Conservation (phyloP, 1,140 invertebrate genomes). For the Leptonema lineaticorne region DNA sequence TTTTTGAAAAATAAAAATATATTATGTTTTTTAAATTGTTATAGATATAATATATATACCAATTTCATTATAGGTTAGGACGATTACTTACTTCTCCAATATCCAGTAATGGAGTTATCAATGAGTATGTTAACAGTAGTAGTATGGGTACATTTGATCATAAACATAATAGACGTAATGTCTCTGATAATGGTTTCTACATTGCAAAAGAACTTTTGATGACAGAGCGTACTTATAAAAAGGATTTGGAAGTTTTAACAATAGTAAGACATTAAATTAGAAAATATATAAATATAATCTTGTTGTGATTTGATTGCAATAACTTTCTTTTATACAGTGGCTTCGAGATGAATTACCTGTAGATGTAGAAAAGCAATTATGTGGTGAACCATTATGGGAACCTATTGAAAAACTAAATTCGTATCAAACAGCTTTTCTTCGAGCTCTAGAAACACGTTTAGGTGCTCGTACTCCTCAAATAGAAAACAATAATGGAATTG, state of each 20-base stretch:
- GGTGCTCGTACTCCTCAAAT: conserved; percentile 59
- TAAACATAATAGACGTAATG: conserved; percentile 59
- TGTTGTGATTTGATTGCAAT: background rate
- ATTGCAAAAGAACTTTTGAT: conserved; percentile 93
- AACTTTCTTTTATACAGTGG: conserved; percentile 56
- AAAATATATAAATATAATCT: background rate
- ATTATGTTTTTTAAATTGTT: too few relatives aligned
- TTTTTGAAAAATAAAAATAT: too few relatives aligned
- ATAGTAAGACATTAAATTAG: conserved; percentile 59
- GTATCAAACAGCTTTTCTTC: conserved; percentile 65
- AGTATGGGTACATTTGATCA: conserved; percentile 39
- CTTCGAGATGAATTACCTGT: conserved; percentile 68
- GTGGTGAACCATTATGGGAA: conserved; percentile 57
- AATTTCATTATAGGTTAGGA: conserved; percentile 27
- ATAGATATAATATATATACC: too few relatives aligned
- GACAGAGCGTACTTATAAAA: conserved; percentile 94
- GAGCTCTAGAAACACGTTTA: conserved; percentile 69
- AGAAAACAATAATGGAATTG: conserved; percentile 60
- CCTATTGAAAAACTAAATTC: conserved; percentile 67
- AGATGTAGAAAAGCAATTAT: conserved; percentile 58
- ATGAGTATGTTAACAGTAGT: conserved; percentile 17
- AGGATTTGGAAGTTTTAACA: conserved; percentile 90
- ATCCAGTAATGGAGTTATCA: conserved; percentile 29
- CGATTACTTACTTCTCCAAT: conserved; percentile 29
- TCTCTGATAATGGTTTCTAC: conserved; percentile 84